Conservation (phyloP, 2,888 invertebrate genomes). For the Thymelicus acteon region DNA sequence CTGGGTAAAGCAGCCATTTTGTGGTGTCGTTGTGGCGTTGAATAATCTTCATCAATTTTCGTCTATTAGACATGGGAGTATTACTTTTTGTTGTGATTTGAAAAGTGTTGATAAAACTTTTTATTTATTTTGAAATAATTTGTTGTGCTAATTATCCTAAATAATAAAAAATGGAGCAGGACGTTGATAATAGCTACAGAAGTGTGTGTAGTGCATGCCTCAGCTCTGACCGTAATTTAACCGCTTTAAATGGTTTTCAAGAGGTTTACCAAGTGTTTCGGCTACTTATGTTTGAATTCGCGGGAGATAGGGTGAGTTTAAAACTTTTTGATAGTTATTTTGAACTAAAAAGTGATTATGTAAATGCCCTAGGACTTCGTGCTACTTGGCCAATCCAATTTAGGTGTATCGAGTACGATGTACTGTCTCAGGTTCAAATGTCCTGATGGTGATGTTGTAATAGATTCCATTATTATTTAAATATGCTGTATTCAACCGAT, state of each 20-base stretch:
- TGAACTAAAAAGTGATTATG: neutral
- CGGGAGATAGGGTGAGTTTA: slow-evolving; percentile 70
- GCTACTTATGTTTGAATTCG: slow-evolving; percentile 73
- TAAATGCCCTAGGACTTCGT: neutral
- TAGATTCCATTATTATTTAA: neutral
- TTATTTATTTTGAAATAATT: slow-evolving; percentile 21
- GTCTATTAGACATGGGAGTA: slow-evolving; percentile 84
- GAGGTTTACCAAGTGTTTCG: slow-evolving; percentile 69
- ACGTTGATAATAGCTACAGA: slow-evolving; percentile 65
- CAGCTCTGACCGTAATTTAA: slow-evolving; percentile 70
- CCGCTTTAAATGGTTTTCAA: slow-evolving; percentile 58
- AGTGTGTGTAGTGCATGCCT: slow-evolving; percentile 70
- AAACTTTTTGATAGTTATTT: slow-evolving; percentile 5
- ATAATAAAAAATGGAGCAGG: slow-evolving; percentile 70
- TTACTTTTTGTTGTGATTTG: slow-evolving; percentile 82
- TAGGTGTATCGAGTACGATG: neutral
- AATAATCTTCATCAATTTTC: slow-evolving; percentile 70
- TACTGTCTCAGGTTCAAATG: slow-evolving; percentile 4
- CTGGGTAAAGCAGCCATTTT: slow-evolving; percentile 82
- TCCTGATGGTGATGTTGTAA: neutral
- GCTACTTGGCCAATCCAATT: neutral
- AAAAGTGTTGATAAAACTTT: slow-evolving; percentile 51
- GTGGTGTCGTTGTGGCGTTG: slow-evolving; percentile 77
- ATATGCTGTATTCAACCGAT: neutral
- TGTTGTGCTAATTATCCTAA: slow-evolving; percentile 34